Conservation (phyloP, 2,113 vertebrate species). For the Pimephales promelas region DNA sequence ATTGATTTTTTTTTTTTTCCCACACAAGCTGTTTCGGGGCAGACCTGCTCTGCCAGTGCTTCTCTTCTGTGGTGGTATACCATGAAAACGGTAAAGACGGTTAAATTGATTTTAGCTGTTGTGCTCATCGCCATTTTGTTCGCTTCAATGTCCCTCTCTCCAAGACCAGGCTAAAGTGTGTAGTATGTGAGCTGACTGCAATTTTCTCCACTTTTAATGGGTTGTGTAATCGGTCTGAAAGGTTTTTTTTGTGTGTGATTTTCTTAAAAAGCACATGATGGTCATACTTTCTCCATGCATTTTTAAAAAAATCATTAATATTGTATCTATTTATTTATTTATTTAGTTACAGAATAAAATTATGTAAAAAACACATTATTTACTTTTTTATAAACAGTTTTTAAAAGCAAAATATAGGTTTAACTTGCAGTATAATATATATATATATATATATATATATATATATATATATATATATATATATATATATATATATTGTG, state of each 20-base stretch:
- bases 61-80: neutral
- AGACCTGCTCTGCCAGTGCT: neutral
- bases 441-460: no score
- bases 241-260: neutral
- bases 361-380: no score
- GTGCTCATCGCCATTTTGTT: neutral
- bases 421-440: no score
- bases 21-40: neutral
- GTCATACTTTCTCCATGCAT: no score
- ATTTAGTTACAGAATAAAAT: no score
- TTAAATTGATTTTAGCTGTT: neutral
- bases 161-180: neutral
- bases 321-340: no score
- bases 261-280: neutral
- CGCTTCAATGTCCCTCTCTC: neutral
- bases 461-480: no score
- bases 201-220: neutral
- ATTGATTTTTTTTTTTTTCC: conserved; percentile 16
- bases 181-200: neutral
- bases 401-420: no score
- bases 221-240: neutral
- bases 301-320: no score
- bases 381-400: no score
- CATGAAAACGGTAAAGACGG: neutral
- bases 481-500: no score